Conservation (phyloP, 2,797 vertebrate species). For the Siniperca undulata region DNA sequence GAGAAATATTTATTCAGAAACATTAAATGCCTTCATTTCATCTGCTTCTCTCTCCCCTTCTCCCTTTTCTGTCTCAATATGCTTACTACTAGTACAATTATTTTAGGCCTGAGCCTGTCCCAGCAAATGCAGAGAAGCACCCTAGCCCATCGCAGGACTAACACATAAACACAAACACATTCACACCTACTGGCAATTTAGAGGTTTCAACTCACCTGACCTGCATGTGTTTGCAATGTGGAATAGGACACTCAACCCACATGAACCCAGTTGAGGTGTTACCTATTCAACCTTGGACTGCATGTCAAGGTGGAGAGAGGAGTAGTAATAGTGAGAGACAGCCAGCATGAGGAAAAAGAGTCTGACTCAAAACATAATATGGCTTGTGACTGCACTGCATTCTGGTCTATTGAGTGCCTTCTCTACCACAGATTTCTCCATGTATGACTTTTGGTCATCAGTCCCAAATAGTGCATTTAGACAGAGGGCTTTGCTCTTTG, state of each 20-base stretch:
- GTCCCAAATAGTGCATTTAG: background rate
- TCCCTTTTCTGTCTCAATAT: slow-evolving; percentile 1
- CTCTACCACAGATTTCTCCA: background rate
- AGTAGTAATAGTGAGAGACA: no score
- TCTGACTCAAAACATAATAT: background rate
- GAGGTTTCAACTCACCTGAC: background rate
- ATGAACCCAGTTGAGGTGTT: background rate
- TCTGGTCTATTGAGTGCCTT: slow-evolving; percentile 2
- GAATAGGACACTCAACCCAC: background rate
- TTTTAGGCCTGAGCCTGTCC: background rate
- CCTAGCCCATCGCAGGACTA: background rate
- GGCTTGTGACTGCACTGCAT: background rate
- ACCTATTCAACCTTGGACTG: background rate
- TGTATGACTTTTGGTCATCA: background rate
- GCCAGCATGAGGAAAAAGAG: background rate
- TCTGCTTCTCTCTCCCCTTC: background rate
- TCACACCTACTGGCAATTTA: background rate
- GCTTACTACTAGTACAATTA: background rate
- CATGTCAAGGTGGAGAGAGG: background rate
- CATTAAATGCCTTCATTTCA: slow-evolving; percentile 23
- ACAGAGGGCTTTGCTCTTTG: background rate
- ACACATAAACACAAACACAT: slow-evolving; percentile 4
- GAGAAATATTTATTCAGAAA: slow-evolving; percentile 53
- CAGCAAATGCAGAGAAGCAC: slow-evolving; percentile 7
- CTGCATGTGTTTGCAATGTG: background rate